These are phyloP conservation scores for Hippocampus barbouri DNA, from an alignment of 2,113 vertebrate species.

Conservation along the genomic window DNA sequence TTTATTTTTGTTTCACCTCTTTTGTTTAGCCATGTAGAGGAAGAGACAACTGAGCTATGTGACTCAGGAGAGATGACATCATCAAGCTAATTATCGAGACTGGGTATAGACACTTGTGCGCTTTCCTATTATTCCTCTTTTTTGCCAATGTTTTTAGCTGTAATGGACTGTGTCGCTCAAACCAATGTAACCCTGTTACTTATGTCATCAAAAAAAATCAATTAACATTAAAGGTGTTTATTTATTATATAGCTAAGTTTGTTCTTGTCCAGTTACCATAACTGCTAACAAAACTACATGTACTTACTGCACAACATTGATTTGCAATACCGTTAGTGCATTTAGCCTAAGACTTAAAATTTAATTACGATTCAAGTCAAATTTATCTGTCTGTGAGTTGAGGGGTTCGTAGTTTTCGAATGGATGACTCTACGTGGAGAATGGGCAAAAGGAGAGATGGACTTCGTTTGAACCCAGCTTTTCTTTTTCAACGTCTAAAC, in stretches of 20 bases:
- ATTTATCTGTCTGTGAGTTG: not conserved
- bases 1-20: too few species aligned
- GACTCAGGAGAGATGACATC: not conserved
- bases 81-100: too few species aligned
- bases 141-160: not conserved
- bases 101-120: not conserved
- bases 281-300: not conserved
- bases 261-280: not conserved
- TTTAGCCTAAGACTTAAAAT: not conserved
- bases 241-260: not conserved
- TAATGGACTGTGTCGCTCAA: not conserved
- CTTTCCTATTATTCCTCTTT: not conserved
- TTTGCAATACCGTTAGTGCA: not conserved
- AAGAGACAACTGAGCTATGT: not conserved
- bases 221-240: not conserved
- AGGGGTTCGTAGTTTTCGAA: too few species aligned
- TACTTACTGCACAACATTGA: not conserved
- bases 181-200: not conserved
- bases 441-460: too few species aligned
- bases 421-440: too few species aligned
- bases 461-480: too few species aligned
- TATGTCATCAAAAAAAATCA: not conserved
- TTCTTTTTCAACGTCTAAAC: too few species aligned
- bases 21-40: not conserved
- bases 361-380: not conserved